Conservation (phyloP, 2,113 vertebrate genomes). For the Potamarius usumacintae region DNA sequence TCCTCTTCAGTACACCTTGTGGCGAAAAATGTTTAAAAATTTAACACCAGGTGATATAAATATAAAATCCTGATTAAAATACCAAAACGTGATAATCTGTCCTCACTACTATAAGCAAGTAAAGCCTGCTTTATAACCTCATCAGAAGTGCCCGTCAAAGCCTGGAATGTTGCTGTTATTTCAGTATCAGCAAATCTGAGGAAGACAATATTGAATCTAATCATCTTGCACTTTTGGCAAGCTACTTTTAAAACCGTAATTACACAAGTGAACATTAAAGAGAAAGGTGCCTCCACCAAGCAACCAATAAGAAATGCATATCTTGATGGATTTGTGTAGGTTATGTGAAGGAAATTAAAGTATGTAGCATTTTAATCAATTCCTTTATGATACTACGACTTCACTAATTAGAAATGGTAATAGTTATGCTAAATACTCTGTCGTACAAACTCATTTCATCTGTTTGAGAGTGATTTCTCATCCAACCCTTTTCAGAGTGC, state of each 20-base stretch:
- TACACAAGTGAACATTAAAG: not conserved
- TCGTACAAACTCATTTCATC: not conserved
- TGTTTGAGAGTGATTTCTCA: not conserved
- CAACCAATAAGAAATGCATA: not conserved
- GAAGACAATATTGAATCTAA: not conserved
- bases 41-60: slow-evolving; percentile 75
- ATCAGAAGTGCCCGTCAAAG: not conserved
- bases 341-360: not conserved
- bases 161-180: not conserved
- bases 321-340: not conserved
- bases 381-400: not conserved
- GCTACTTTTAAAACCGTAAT: not conserved
- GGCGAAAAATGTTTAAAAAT: slow-evolving; percentile 78
- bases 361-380: not conserved
- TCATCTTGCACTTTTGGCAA: not conserved
- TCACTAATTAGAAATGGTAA: not conserved
- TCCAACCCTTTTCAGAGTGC: not conserved
- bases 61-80: not conserved
- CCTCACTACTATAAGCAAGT: not conserved
- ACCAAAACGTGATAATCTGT: not conserved
- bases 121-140: not conserved
- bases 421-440: not conserved
- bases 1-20: slow-evolving; percentile 81
- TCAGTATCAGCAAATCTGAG: not conserved
- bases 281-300: not conserved